These are phyloP conservation scores for Antheraea pernyi DNA, from an alignment of 1,140 invertebrate genomes.

Conservation along the genomic window DNA sequence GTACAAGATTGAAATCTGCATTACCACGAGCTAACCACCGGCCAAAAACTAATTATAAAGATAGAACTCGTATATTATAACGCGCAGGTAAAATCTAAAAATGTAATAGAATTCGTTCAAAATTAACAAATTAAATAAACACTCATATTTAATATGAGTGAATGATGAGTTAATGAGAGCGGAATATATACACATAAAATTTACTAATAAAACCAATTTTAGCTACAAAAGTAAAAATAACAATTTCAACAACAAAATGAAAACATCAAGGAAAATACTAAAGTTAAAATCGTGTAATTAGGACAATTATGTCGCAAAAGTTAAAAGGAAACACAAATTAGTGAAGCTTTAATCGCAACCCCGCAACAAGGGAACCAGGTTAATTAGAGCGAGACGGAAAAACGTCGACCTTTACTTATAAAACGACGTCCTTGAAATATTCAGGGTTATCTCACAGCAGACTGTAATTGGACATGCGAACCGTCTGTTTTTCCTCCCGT, in stretches of 20 bases:
- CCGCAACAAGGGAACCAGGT: constrained; percentile 19
- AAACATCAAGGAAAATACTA: background rate
- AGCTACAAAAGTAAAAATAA: background rate
- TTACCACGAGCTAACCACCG: too few relatives aligned
- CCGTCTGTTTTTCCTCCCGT: too few relatives aligned
- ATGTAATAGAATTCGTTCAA: too few relatives aligned
- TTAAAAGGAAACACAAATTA: constrained; percentile 22
- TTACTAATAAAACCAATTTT: background rate
- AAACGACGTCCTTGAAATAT: constrained; percentile 20
- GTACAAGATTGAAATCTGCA: too few relatives aligned
- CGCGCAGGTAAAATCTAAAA: too few relatives aligned
- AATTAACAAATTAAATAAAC: too few relatives aligned
- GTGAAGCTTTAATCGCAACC: constrained; percentile 19
- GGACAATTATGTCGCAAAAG: background rate
- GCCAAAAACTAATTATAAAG: too few relatives aligned
- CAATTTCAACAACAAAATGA: background rate
- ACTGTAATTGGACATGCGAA: constrained; percentile 8
- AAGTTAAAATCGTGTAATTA: constrained; percentile 2
- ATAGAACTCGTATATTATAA: too few relatives aligned
- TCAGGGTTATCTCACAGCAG: background rate
- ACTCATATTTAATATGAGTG: too few relatives aligned
- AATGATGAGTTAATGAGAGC: too few relatives aligned
- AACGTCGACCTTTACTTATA: background rate
- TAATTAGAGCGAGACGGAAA: constrained; percentile 20
- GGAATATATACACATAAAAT: too few relatives aligned